Evolutionary conservation across 2,888 invertebrate genomes (phyloP).

Genomic region (Zele albiditarsus): DNA sequence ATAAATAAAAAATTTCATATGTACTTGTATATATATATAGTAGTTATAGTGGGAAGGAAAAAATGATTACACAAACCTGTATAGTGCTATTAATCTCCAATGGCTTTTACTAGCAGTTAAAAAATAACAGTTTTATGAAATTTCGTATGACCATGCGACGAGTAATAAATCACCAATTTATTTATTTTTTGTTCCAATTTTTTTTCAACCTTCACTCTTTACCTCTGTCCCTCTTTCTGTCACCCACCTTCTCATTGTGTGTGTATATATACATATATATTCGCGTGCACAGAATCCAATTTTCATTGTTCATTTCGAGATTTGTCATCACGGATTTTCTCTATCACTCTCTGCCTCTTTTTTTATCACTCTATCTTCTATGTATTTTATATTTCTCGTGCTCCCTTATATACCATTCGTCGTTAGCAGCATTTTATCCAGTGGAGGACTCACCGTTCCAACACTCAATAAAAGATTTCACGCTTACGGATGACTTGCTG

Average conservation of each 20-base stretch:
- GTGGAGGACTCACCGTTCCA: neutral
- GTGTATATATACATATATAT: neutral
- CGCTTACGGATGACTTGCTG: neutral
- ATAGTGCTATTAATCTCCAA: neutral
- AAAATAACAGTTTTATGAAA: conserved; percentile 19
- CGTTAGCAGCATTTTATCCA: neutral
- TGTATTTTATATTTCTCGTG: conserved; percentile 6
- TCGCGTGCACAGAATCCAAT: conserved; percentile 30
- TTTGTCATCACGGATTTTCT: neutral
- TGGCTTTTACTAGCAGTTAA: conserved; percentile 16
- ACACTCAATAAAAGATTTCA: conserved; percentile 1
- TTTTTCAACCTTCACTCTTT: neutral
- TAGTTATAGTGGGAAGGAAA: neutral
- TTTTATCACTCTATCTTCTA: neutral
- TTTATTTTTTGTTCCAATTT: no score
- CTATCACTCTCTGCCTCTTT: neutral
- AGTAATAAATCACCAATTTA: conserved; percentile 30
- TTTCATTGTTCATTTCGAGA: conserved; percentile 36
- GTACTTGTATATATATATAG: conserved; percentile 19
- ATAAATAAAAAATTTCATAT: conserved; percentile 41
- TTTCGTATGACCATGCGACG: conserved; percentile 20
- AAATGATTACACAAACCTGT: conserved; percentile 15
- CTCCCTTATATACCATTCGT: neutral
- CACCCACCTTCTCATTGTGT: no score
- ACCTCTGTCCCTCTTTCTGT: no score